Evolutionary conservation across 2,888 invertebrate genomes (phyloP).

Genomic region (Sceliomorpha sp.): DNA sequence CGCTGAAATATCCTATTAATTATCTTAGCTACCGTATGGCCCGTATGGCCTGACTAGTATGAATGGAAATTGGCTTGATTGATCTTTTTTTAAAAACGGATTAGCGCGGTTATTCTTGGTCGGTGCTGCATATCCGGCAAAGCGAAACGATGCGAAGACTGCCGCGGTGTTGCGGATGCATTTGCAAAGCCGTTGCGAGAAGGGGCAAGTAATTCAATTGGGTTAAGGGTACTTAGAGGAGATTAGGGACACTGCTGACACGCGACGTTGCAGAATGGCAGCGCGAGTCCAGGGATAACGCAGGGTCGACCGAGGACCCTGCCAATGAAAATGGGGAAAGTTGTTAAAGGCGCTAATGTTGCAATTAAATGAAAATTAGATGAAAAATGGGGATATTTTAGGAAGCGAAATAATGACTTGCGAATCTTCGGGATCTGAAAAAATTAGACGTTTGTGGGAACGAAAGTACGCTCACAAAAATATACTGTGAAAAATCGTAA

Average conservation of each 20-base stretch:
- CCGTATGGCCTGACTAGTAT: too few relatives aligned
- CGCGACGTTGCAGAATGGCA: constrained; percentile 59
- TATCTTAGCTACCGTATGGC: too few relatives aligned
- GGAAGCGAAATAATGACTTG: too few relatives aligned
- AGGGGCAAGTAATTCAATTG: constrained; percentile 74
- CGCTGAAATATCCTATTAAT: too few relatives aligned
- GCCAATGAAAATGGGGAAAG: constrained; percentile 25
- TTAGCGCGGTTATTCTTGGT: constrained; percentile 32
- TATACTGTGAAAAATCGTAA: too few relatives aligned
- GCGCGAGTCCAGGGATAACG: constrained; percentile 8
- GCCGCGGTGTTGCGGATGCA: constrained; percentile 47
- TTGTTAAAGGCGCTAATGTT: too few relatives aligned
- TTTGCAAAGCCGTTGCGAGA: constrained; percentile 54
- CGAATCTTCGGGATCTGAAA: too few relatives aligned
- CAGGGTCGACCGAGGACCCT: constrained; percentile 43
- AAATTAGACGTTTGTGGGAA: too few relatives aligned
- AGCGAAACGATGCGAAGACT: constrained; percentile 46
- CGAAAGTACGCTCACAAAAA: too few relatives aligned
- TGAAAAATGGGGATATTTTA: too few relatives aligned
- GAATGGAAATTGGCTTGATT: too few relatives aligned
- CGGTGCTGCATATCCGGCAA: constrained; percentile 30
- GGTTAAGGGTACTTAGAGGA: constrained; percentile 75
- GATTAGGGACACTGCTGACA: constrained; percentile 78
- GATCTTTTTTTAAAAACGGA: constrained; percentile 20
- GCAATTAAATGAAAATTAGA: too few relatives aligned